phyloP scores from a whole-genome alignment of 2,113 vertebrate species.

The Taurulus bubalis region DNA sequence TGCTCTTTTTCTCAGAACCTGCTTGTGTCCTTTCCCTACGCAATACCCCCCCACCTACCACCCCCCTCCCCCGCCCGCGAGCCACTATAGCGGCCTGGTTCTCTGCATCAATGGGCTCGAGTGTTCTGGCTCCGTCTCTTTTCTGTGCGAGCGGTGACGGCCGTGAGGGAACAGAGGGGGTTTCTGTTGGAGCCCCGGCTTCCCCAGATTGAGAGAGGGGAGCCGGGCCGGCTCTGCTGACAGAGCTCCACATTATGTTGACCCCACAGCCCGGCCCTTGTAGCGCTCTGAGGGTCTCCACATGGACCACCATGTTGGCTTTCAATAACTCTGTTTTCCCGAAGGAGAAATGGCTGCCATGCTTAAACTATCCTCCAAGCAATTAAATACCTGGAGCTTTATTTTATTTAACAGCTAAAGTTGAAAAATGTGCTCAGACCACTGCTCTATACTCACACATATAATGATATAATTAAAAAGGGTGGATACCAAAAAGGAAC shows the following conservation, averaged over 20 bases:
- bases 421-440: background rate
- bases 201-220: slow-evolving; percentile 61
- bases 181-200: slow-evolving; percentile 67
- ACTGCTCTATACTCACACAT: background rate
- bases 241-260: slow-evolving; percentile 80
- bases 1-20: slow-evolving; percentile 22
- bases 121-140: slow-evolving; percentile 65
- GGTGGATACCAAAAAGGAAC: background rate
- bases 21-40: slow-evolving; percentile 11
- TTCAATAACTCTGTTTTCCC: slow-evolving; percentile 28
- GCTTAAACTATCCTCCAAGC: slow-evolving; percentile 11
- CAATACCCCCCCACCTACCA: no score
- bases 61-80: background rate
- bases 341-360: slow-evolving; percentile 27
- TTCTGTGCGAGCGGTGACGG: slow-evolving; percentile 58
- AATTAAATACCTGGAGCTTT: slow-evolving; percentile 7
- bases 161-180: slow-evolving; percentile 74
- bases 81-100: slow-evolving; percentile 37
- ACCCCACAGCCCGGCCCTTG: slow-evolving; percentile 73
- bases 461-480: background rate
- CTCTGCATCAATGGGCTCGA: slow-evolving; percentile 62
- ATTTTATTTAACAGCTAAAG: background rate
- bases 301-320: slow-evolving; percentile 51
- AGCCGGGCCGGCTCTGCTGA: slow-evolving; percentile 63
- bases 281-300: slow-evolving; percentile 63